A percentile compares a stretch with the other conserved stretches of the same genome.
These are phyloP conservation scores for Lagopus muta DNA, from an alignment of 2,113 vertebrate species.

Conservation along the genomic window DNA sequence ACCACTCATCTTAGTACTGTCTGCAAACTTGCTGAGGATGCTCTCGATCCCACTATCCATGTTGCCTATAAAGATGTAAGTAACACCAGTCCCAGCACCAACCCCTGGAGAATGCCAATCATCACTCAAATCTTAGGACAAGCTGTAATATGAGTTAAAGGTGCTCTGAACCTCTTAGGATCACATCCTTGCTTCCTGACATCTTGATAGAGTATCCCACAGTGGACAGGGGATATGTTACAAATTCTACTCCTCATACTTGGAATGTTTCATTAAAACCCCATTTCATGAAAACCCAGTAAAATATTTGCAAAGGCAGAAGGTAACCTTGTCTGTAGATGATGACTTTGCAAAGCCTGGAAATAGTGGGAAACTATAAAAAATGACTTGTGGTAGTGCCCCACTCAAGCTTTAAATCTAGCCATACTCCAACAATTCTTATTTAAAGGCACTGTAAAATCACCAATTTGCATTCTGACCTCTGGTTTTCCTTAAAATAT, in stretches of 20 bases:
- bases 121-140: not conserved
- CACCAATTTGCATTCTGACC: constrained; percentile 25
- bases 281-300: not conserved
- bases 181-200: not conserved
- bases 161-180: not conserved
- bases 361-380: not conserved
- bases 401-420: constrained; percentile 5
- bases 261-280: not conserved
- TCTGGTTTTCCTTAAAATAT: constrained; percentile 32
- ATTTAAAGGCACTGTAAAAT: constrained; percentile 36
- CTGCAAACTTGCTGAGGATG: no score
- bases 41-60: no score
- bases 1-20: no score
- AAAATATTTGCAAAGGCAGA: constrained; percentile 23
- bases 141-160: not conserved
- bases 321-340: not conserved
- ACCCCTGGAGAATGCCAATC: no score
- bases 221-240: not conserved
- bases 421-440: not conserved
- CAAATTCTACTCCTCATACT: not conserved
- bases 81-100: no score
- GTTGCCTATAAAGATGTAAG: no score
- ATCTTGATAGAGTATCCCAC: not conserved
- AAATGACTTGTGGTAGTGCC: not conserved
- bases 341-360: constrained; percentile 24